Evolutionary conservation across 2,888 invertebrate genomes (phyloP).

Genomic region (Diaperis boleti): DNA sequence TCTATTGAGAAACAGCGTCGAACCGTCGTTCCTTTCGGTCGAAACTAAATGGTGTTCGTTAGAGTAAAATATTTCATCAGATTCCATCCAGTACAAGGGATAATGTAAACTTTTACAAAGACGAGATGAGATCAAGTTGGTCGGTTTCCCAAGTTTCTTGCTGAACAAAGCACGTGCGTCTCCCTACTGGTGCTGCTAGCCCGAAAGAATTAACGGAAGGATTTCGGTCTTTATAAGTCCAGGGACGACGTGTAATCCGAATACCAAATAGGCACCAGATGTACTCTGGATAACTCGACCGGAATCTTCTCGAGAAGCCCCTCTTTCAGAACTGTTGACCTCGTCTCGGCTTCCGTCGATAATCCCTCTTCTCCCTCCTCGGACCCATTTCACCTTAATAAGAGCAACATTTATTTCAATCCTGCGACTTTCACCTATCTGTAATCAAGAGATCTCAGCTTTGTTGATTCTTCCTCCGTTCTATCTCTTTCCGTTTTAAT

Average conservation of each 20-base stretch:
- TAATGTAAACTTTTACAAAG: slow-evolving; percentile 45
- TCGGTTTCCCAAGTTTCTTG: slow-evolving; percentile 42
- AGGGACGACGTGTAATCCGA: slow-evolving; percentile 55
- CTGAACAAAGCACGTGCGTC: slow-evolving; percentile 47
- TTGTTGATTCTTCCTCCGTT: slow-evolving; percentile 3
- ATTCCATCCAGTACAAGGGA: slow-evolving; percentile 16
- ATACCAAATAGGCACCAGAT: slow-evolving; percentile 59
- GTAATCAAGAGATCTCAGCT: slow-evolving; percentile 12
- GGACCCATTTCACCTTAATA: slow-evolving; percentile 27
- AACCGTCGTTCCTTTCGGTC: neutral
- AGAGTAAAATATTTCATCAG: neutral
- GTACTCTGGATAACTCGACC: slow-evolving; percentile 40
- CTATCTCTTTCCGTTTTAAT: slow-evolving; percentile 33
- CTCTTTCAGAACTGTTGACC: slow-evolving; percentile 33
- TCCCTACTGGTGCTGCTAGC: slow-evolving; percentile 43
- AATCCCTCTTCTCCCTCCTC: slow-evolving; percentile 11
- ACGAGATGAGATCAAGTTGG: slow-evolving; percentile 44
- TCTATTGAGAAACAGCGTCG: neutral
- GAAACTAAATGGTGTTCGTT: slow-evolving; percentile 3
- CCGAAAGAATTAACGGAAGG: slow-evolving; percentile 55
- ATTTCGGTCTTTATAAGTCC: slow-evolving; percentile 55
- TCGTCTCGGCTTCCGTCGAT: slow-evolving; percentile 26
- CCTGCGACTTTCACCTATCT: slow-evolving; percentile 25
- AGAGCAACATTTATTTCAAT: slow-evolving; percentile 23
- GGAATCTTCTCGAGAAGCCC: slow-evolving; percentile 32